These are phyloP conservation scores for Mugil cephalus DNA, from an alignment of 2,113 vertebrate genomes.

Conservation along the genomic window DNA sequence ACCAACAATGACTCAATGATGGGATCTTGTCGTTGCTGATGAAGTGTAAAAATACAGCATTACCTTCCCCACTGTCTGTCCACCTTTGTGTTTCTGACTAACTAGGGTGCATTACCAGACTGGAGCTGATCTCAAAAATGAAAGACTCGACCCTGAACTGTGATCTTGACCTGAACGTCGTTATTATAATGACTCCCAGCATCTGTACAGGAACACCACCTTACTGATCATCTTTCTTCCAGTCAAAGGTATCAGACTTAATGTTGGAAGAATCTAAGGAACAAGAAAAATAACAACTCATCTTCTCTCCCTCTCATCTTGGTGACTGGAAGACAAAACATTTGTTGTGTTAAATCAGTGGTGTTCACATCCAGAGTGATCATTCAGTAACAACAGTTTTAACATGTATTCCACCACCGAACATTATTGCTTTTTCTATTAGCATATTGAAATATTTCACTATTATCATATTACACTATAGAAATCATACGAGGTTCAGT, in stretches of 20 bases:
- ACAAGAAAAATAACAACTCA: neutral
- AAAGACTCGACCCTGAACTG: conserved; percentile 26
- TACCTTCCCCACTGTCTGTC: neutral
- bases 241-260: accelerated
- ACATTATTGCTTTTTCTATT: too few relatives aligned
- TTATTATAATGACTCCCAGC: too few relatives aligned
- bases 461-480: too few relatives aligned
- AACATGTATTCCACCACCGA: too few relatives aligned
- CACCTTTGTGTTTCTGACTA: neutral
- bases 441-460: too few relatives aligned
- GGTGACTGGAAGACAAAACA: neutral
- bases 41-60: accelerated
- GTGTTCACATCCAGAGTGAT: too few relatives aligned
- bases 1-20: conserved; percentile 1
- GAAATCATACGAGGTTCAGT: too few relatives aligned
- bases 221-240: neutral
- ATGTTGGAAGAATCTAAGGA: neutral
- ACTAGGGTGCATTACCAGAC: neutral
- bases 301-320: accelerated
- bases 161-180: neutral
- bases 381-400: too few relatives aligned
- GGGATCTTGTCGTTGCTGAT: accelerated
- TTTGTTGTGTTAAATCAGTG: too few relatives aligned
- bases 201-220: conserved; percentile 22
- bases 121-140: neutral